A percentile compares a stretch with the other conserved stretches of the same genome.
These are phyloP conservation scores for Dasypogon diadema DNA, from an alignment of 2,888 invertebrate species.

Conservation along the genomic window DNA sequence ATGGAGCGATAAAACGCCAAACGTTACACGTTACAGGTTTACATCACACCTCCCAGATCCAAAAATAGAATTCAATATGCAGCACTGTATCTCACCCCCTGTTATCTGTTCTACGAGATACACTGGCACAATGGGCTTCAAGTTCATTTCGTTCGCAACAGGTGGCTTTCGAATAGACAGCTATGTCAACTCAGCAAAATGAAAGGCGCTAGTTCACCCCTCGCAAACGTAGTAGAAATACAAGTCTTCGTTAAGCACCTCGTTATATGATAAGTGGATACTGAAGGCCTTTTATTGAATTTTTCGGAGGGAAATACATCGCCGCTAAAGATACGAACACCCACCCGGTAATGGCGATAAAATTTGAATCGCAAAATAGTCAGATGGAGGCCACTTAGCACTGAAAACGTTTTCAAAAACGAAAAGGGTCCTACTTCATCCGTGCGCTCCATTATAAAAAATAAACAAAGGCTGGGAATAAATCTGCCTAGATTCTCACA, in stretches of 20 bases:
- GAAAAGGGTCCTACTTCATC: background rate
- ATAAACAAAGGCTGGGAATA: no score
- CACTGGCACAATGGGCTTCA: constrained; percentile 5
- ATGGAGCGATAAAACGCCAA: background rate
- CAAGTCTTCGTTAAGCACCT: background rate
- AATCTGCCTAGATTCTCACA: no score
- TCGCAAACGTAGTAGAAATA: constrained; percentile 12
- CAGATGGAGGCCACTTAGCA: background rate
- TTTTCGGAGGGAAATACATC: background rate
- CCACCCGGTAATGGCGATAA: background rate
- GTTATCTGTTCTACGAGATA: constrained; percentile 24
- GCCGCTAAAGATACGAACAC: background rate
- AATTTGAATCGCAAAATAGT: background rate
- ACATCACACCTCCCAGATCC: background rate
- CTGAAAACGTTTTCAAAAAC: no score
- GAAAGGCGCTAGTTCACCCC: constrained; percentile 8
- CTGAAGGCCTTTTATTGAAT: background rate
- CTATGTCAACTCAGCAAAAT: background rate
- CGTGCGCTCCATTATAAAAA: no score
- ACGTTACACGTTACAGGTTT: constrained; percentile 8
- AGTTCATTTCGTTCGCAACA: constrained; percentile 42
- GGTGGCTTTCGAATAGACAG: constrained; percentile 28
- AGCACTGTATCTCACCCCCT: background rate
- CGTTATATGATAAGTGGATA: background rate
- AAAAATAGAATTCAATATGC: constrained; percentile 41